phyloP scores from a whole-genome alignment of 2,797 vertebrate species.

The Crenuchus spilurus region DNA sequence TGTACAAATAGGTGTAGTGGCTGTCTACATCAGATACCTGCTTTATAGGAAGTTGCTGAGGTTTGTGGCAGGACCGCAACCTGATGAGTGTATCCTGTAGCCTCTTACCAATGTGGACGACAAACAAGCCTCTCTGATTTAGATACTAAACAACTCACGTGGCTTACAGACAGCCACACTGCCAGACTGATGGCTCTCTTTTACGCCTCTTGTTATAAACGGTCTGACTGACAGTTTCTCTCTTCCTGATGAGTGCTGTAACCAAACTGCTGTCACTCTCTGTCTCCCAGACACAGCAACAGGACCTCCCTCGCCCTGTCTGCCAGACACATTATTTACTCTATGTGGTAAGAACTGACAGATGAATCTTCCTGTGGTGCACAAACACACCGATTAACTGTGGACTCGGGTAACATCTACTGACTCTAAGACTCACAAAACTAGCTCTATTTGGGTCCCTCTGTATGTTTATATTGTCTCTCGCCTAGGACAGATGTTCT shows the following conservation, averaged over 20 bases:
- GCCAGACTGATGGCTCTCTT: not conserved
- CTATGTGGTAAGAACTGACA: conserved; percentile 4
- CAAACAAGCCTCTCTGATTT: not conserved
- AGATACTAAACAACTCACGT: not conserved
- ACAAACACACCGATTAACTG: not conserved
- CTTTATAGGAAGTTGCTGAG: not conserved
- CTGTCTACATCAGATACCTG: not conserved
- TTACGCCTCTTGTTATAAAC: not conserved
- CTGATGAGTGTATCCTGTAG: conserved; percentile 15
- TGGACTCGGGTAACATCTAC: not conserved
- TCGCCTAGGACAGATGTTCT: conserved; percentile 12
- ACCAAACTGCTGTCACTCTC: not conserved
- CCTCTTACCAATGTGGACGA: not conserved
- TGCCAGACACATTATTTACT: conserved; percentile 15
- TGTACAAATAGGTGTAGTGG: not conserved
- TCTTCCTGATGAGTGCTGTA: not conserved
- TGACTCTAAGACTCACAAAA: not conserved
- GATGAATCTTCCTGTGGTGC: not conserved
- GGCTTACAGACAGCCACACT: not conserved
- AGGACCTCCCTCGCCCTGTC: conserved; percentile 1
- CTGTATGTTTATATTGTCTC: conserved; percentile 18
- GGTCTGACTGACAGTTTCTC: not conserved
- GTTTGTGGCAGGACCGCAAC: conserved; percentile 7
- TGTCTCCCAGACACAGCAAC: conserved; percentile 28
- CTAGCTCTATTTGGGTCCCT: not conserved